Base-by-base conservation (phyloP, 92 coral and sea anemone genomes). In the Epizoanthus scotinus region DNA sequence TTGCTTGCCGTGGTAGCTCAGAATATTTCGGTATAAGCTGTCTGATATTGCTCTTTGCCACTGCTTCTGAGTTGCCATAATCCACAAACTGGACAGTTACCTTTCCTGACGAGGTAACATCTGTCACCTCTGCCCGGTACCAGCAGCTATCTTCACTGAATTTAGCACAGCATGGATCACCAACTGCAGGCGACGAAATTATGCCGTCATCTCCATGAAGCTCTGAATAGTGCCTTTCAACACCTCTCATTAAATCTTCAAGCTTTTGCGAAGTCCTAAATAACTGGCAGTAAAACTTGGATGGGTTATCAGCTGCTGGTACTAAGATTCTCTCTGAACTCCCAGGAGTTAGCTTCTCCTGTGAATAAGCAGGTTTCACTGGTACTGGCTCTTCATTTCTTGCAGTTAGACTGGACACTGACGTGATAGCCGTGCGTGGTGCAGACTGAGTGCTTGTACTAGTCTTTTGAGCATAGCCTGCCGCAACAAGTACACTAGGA, bases 101-200 rank as follows among this genome's bases (percentile, higher is more conserved):
- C 47, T 90, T 82, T 21, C 87, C 84, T 1, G 95, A 75, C 26
- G 65, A 67, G 7, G 29, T 67, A 13, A 85, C 71, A 15, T 71
- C 84, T 0, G 73, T 72, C 10, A 95, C 97, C 40, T 89, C 67
- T 60, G 96, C 99, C 59, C 99, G 85, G 66, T 95, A 95, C 99
- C 99, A 95, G 36, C 92, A 90, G 22, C 86, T 71, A 49, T 95
- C 99, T 83, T 95, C 98, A 10, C 96, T 79, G 58, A 93, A 95
- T 82, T 87, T 90, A 8, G 96, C 98, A 89, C 99, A 93, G 57
- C 99, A 95, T 0, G 93, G 87, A 69, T 93, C 97, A 21, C 98
- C 96, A 38, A 91, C 87, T 21, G 90, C 89, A 2, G 98, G 99
- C 9, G 91, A 72, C 0, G 89, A 84, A 63, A 95, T 88, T 60